Evolutionary conservation across 30 jellyfish, hydroid and myxozoan genomes (phyloP).

Genomic region (Turritopsis rubra): DNA sequence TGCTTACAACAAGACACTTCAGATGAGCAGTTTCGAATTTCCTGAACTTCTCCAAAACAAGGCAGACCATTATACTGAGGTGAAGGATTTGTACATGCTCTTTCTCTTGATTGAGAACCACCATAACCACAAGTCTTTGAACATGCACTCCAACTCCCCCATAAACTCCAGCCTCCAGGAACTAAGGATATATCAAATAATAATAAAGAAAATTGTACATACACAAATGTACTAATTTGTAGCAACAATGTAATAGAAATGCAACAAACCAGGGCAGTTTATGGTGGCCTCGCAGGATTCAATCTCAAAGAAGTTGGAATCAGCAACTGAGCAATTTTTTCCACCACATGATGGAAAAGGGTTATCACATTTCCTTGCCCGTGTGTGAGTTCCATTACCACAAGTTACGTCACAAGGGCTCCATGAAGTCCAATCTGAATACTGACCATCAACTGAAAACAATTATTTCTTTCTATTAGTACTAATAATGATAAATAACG

Average conservation of each 20-base stretch:
- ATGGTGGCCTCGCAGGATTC: slow-evolving; percentile 59
- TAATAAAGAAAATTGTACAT: background rate
- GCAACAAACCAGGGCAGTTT: slow-evolving; percentile 72
- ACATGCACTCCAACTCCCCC: slow-evolving; percentile 89
- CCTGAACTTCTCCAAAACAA: slow-evolving; percentile 56
- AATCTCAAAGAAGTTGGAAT: slow-evolving; percentile 41
- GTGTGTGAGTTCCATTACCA: slow-evolving; percentile 59
- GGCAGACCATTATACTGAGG: slow-evolving; percentile 66
- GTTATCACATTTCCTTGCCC: slow-evolving; percentile 67
- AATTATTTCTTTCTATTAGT: background rate
- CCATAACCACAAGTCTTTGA: slow-evolving; percentile 85
- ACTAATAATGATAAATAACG: background rate
- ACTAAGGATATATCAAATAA: slow-evolving; percentile 16
- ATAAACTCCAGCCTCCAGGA: slow-evolving; percentile 78
- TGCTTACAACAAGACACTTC: slow-evolving; percentile 31
- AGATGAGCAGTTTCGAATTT: slow-evolving; percentile 24
- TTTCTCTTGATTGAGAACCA: slow-evolving; percentile 54
- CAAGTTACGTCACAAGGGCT: slow-evolving; percentile 78
- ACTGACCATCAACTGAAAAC: slow-evolving; percentile 62
- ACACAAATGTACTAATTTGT: background rate
- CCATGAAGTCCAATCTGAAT: slow-evolving; percentile 94
- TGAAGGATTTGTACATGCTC: slow-evolving; percentile 72
- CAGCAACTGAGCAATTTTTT: slow-evolving; percentile 60
- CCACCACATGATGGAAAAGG: slow-evolving; percentile 90
- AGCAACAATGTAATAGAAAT: background rate